These are phyloP conservation scores for Ips nitidus DNA, from an alignment of 1,140 invertebrate species.

Conservation along the genomic window DNA sequence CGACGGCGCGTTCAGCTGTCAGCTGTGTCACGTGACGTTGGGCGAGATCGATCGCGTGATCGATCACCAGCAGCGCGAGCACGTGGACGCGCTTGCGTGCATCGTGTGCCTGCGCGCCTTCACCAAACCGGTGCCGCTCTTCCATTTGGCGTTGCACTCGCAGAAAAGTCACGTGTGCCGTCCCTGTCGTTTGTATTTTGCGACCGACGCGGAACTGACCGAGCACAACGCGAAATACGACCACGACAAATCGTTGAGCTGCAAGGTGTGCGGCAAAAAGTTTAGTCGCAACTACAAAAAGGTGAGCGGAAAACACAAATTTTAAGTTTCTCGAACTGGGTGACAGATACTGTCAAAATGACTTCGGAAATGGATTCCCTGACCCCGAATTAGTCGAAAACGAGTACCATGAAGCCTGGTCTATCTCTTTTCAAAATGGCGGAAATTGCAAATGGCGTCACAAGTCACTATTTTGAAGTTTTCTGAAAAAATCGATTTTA, in stretches of 20 bases:
- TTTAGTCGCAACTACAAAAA: conserved; percentile 32
- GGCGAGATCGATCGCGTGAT: conserved; percentile 27
- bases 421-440: too few relatives aligned
- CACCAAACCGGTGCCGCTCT: conserved; percentile 26
- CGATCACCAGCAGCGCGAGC: conserved; percentile 11
- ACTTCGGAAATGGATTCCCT: too few relatives aligned
- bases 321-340: background rate
- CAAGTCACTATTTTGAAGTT: too few relatives aligned
- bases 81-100: conserved; percentile 17
- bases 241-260: conserved; percentile 27
- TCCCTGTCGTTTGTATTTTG: conserved; percentile 19
- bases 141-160: conserved; percentile 27
- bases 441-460: too few relatives aligned
- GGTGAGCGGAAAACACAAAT: conserved; percentile 3
- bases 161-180: conserved; percentile 21
- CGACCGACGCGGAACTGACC: conserved; percentile 17
- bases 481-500: too few relatives aligned
- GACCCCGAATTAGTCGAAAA: too few relatives aligned
- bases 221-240: conserved; percentile 26
- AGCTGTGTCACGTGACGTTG: conserved; percentile 16
- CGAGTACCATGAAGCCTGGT: too few relatives aligned
- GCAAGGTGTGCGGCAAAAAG: conserved; percentile 26
- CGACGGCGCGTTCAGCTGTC: conserved; percentile 25
- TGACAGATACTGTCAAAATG: too few relatives aligned
- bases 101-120: conserved; percentile 22